Evolutionary conservation across 2,113 vertebrate species (phyloP), one percentile per base, ranked within the genome.

Genomic region (Albula glossodonta): DNA sequence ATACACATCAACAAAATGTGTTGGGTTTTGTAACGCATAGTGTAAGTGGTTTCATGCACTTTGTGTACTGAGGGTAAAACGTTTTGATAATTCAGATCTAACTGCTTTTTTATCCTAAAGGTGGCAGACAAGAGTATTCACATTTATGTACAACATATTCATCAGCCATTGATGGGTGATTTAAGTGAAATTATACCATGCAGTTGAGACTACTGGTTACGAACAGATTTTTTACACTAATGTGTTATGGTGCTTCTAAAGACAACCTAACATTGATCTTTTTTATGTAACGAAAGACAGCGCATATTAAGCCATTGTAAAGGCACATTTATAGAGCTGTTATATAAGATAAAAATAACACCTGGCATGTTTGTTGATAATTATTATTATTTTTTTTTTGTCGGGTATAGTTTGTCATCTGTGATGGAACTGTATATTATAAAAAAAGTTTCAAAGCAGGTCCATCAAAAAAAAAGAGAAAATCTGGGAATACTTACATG

Each of bases 221-320:
- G 94, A 95, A 92, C 94, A 87, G 87, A 88, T 83, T 87, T 94
- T 90, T 91, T 92, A 94, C 87, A 93, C 87, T 93, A 92, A 88
- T 87, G 87, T 93, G 94, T 94, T 52, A 89, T 96, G 97, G 97
- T 98, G 97, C 97, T 98, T 95, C 93, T 96, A 53, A 91, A 92
- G 6, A 81, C 60, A 80, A 80, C 94, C 94, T 96, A 88, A 81
- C 50, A 89, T 86, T 63, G 31, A 86, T 92, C 86, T 89, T 87
- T 91, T 89, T 78, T 31, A 81, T 91, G 90, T 91, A 86, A 89
- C 91, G 91, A 80, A 77, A 74, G 92, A 91, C 91, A 91, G 90
- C 94, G 93, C 94, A 92, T 85, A 89, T 93, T 89, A 92, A 95
- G 92, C 91, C 92, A 91, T 92, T 93, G 83, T 90, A 86, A 93